Evolutionary conservation across 2,888 invertebrate species (phyloP), one percentile per base, ranked within the genome.

Genomic region (Phortica magna): DNA sequence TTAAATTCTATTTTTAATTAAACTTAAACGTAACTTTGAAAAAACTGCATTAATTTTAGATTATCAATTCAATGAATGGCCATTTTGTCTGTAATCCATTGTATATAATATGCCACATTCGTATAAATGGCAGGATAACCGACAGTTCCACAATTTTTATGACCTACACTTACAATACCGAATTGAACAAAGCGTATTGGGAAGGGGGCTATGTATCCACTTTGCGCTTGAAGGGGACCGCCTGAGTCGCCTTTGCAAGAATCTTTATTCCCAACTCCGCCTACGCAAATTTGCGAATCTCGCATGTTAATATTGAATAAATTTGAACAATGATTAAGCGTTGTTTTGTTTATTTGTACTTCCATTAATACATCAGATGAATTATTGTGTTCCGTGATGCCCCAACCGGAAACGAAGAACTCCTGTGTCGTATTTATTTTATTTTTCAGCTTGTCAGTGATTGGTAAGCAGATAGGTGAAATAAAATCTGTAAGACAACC

Each of bases 151-250:
- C 95, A 95, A 6, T 92, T 86, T 0, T 91, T 91, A 0, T 94
- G 93, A 0, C 95, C 95, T 83, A 94, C 93, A 0, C 95, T 94
- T 0, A 95, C 95, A 0, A 95, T 90, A 6, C 95, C 95, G 73
- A 83, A 89, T 64, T 89, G 88, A 12, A 90, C 79, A 82, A 84
- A 86, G 19, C 86, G 83, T 19, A 81, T 76, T 12, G 80, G 79
- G 17, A 78, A 88, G 75, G 82, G 79, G 3, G 79, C 80, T 19
- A 82, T n/a, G 42, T 82, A 84, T 1, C 75, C 77, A 0, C 82
- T 83, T 0, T 87, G 79, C 0, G 83, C 84, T 61, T 90, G 84
- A 10, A 90, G 75, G 0, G 90, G 90, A 0, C 90, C 90, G 0
- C 90, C 90, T 0, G 90, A 90, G 78, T 90, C 90, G 4, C 90